Conservation (phyloP, 2,797 vertebrate genomes). For the Caiman crocodilus region DNA sequence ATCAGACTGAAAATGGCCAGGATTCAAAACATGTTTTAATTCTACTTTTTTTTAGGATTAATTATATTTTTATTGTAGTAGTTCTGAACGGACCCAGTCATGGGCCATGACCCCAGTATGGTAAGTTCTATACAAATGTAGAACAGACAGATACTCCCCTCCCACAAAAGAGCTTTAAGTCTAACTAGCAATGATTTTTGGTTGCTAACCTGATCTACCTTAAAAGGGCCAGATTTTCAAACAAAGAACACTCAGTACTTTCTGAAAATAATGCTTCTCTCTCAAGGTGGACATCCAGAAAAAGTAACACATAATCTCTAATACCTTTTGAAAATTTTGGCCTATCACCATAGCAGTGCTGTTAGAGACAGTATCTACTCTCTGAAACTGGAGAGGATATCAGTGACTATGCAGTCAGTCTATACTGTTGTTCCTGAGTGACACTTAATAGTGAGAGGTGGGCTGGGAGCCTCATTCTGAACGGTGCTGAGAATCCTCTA, state of each 20-base stretch:
- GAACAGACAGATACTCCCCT: background rate
- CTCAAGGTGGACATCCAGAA: background rate
- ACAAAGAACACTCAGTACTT: background rate
- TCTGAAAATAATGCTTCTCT: background rate
- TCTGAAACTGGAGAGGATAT: background rate
- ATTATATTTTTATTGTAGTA: background rate
- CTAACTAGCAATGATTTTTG: background rate
- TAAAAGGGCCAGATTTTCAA: background rate
- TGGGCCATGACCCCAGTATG: background rate
- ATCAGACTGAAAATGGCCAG: background rate
- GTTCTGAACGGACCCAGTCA: background rate
- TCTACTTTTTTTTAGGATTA: background rate
- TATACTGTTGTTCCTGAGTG: background rate
- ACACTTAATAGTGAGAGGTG: background rate
- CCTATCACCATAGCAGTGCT: background rate
- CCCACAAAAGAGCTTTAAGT: background rate
- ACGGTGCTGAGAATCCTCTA: background rate
- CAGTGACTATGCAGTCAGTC: background rate
- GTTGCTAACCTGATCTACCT: background rate
- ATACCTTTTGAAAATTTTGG: background rate
- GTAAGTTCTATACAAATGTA: background rate
- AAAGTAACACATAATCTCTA: background rate
- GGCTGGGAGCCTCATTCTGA: background rate
- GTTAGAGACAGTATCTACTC: background rate
- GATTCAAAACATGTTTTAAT: background rate